A percentile compares a stretch with the other conserved stretches of the same genome.
Conservation (phyloP, 2,113 vertebrate genomes). For the Neolamprologus modestus region DNA sequence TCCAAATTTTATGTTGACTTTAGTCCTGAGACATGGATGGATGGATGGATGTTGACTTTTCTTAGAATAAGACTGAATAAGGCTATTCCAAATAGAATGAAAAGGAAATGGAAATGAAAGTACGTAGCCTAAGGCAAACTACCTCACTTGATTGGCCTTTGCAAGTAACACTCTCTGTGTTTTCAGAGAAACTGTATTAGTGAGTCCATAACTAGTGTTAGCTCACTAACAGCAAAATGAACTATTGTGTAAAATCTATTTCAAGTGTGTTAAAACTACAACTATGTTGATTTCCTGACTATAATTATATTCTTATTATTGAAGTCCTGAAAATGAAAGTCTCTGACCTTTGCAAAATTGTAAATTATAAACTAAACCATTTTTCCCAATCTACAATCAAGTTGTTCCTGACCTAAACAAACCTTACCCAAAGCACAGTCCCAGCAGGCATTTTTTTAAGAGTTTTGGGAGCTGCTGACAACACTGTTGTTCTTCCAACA, state of each 20-base stretch:
- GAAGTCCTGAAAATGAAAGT: not conserved
- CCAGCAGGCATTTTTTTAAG: not conserved
- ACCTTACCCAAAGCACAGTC: not conserved
- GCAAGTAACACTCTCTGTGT: rapidly evolving
- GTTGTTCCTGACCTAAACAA: not conserved
- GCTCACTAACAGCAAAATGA: not conserved
- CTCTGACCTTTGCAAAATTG: not conserved
- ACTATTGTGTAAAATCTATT: not conserved
- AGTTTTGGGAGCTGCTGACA: not conserved
- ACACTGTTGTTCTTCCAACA: not conserved
- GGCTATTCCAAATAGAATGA: not conserved
- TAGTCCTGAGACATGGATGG: not conserved
- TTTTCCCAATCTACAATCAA: rapidly evolving
- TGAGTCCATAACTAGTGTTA: not conserved
- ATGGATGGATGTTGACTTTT: not conserved
- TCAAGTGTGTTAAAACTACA: not conserved
- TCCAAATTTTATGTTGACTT: not conserved
- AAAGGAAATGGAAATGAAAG: not conserved
- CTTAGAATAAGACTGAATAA: not conserved
- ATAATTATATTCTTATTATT: not conserved
- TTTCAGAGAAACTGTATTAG: not conserved
- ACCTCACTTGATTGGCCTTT: not conserved
- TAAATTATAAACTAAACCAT: not conserved
- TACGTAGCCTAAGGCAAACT: not conserved
- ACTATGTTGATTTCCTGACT: not conserved